Percentiles rank a stretch among this genome's conserved stretches.
phyloP scores from a whole-genome alignment of 2,888 invertebrate species.

The Troides oblongomaculatus region DNA sequence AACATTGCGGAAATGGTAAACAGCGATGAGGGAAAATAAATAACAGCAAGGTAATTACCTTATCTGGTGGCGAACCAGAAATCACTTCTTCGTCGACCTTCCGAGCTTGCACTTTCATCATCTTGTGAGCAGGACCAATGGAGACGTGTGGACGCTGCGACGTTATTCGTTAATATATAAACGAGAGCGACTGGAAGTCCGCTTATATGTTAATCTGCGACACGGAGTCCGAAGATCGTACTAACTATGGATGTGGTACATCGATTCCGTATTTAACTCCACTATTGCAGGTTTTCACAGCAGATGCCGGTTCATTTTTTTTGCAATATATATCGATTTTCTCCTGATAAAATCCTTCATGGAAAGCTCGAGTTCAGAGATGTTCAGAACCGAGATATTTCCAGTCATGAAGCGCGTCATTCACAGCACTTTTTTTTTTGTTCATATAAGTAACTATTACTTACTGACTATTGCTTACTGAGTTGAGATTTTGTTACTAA shows the following conservation, averaged over 20 bases:
- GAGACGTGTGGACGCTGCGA: conserved; percentile 6
- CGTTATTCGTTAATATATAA: conserved; percentile 44
- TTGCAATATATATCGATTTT: too few species aligned
- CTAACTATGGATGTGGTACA: conserved; percentile 13
- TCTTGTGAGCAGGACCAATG: conserved; percentile 7
- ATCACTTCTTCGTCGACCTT: conserved; percentile 34
- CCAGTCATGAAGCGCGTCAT: too few species aligned
- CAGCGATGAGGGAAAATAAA: not conserved
- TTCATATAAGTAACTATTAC: too few species aligned
- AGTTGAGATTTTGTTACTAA: too few species aligned
- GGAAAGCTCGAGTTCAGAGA: too few species aligned
- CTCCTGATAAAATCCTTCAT: too few species aligned
- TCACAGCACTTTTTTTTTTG: too few species aligned
- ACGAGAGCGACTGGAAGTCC: conserved; percentile 53
- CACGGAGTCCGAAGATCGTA: not conserved
- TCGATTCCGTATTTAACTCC: not conserved
- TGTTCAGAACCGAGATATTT: too few species aligned
- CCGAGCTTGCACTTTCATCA: conserved; percentile 41
- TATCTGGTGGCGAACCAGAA: conserved; percentile 51
- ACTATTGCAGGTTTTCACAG: not conserved
- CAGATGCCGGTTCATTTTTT: too few species aligned
- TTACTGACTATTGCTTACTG: too few species aligned
- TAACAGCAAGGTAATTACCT: conserved; percentile 42
- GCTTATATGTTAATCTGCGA: conserved; percentile 41
- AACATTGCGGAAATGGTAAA: not conserved